These are phyloP conservation scores for Python bivittatus DNA, from an alignment of 2,113 vertebrate species.

Conservation along the genomic window DNA sequence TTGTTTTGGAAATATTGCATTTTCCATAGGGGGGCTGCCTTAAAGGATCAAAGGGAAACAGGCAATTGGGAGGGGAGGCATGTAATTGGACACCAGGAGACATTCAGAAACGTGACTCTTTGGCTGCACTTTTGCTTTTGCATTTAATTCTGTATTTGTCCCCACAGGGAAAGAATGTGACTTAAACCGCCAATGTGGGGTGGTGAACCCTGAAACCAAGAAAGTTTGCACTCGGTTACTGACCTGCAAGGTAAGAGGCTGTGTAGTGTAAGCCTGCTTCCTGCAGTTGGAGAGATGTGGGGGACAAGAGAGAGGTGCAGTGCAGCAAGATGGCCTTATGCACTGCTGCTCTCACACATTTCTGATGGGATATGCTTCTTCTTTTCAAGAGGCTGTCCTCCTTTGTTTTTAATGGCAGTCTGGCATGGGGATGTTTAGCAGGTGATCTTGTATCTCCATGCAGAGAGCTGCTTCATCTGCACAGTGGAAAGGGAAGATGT, in stretches of 20 bases:
- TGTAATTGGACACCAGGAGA: neutral
- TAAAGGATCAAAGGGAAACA: neutral
- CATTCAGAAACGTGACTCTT: neutral
- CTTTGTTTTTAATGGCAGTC: neutral
- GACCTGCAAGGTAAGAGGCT: constrained; percentile 87
- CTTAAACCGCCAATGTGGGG: constrained; percentile 91
- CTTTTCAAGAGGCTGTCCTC: neutral
- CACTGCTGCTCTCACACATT: neutral
- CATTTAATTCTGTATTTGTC: constrained; percentile 20
- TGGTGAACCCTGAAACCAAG: constrained; percentile 89
- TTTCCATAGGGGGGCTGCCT: neutral
- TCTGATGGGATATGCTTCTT: neutral
- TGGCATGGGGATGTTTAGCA: neutral
- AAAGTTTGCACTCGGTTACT: constrained; percentile 92
- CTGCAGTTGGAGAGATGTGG: neutral
- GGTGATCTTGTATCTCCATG: neutral
- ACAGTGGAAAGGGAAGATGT: neutral
- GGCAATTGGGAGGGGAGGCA: no score
- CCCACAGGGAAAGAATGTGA: constrained; percentile 88
- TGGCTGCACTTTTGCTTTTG: constrained; percentile 21
- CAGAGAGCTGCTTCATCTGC: neutral
- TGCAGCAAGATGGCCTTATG: neutral
- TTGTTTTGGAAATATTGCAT: neutral
- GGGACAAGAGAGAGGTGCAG: neutral
- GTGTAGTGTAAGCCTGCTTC: neutral